Evolutionary conservation across 2,888 invertebrate species (phyloP), one percentile per base, ranked within the genome.

Genomic region (Thereva unica): DNA sequence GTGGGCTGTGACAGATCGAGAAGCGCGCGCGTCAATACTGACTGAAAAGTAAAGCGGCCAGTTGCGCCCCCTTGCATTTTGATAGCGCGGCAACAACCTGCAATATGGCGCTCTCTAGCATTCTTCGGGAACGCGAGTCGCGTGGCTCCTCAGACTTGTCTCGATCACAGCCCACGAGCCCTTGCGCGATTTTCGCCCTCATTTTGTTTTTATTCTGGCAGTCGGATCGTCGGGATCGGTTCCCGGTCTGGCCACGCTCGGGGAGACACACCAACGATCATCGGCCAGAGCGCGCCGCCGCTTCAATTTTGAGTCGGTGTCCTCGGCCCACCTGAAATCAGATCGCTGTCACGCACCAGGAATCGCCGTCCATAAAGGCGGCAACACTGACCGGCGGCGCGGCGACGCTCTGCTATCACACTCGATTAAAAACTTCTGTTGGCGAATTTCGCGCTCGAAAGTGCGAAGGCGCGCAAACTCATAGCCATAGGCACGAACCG

Each of bases 301-400:
- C n/a, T 42, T 47, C 10, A 47, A 47, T 47, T 47, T 47, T 4
- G 47, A 47, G n/a, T 47, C n/a, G 7, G 12, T 47, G 47, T 47
- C 6, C 12, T 47, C 47, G 47, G 47, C 47, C 47, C 47, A 47
- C 47, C 47, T 47, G 8, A 47, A 47, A 47, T 47, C 47, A 47
- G 7, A 47, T 47, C n/a, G n/a, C 12, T 47, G 47, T 6, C 47
- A 47, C 5, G 47, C 23, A 23, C 23, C 23, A 23, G 23, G 23
- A 23, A 47, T 3, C n/a, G 47, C 9, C 47, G 47, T 47, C 4
- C 47, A 47, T 10, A 12, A 12, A n/a, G n/a, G 10, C 47, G 47
- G n/a, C 47, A 10, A 9, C 12, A 47, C n/a, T 47, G 4, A 9
- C 8, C 3, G 8, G 42, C 8, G 7, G 42, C 42, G 9, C 9